phyloP scores from a whole-genome alignment of 2,797 vertebrate genomes.

The Merluccius polli region DNA sequence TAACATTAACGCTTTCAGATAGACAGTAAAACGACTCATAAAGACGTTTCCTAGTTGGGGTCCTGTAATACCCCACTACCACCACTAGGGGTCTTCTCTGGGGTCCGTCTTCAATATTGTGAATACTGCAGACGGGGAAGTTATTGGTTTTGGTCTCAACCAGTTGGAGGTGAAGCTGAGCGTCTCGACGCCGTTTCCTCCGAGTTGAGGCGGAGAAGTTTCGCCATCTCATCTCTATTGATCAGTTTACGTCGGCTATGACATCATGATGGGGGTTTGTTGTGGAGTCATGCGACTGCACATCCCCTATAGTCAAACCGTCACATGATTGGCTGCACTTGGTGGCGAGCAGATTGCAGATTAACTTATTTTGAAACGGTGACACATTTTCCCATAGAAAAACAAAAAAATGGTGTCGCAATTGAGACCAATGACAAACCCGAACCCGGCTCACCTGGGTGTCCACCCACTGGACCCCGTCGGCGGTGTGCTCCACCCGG shows the following conservation, averaged over 20 bases:
- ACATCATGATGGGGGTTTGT: neutral
- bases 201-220: neutral
- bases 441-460: slow-evolving; percentile 78
- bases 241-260: neutral
- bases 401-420: neutral
- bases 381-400: neutral
- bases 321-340: neutral
- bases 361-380: neutral
- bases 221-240: neutral
- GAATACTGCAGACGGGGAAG: too few relatives aligned
- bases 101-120: too few relatives aligned
- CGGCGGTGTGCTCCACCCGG: slow-evolving; percentile 75
- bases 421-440: neutral
- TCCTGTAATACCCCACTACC: too few relatives aligned
- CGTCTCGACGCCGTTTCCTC: neutral
- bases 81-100: too few relatives aligned
- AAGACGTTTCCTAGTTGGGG: too few relatives aligned
- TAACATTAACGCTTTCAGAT: too few relatives aligned
- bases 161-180: too few relatives aligned
- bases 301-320: neutral
- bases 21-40: too few relatives aligned
- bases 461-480: slow-evolving; percentile 84
- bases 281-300: neutral
- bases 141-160: too few relatives aligned
- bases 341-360: neutral